Percentiles rank a stretch among this genome's conserved stretches.
Conservation (phyloP, 2,113 vertebrate genomes). For the Corapipo altera region DNA sequence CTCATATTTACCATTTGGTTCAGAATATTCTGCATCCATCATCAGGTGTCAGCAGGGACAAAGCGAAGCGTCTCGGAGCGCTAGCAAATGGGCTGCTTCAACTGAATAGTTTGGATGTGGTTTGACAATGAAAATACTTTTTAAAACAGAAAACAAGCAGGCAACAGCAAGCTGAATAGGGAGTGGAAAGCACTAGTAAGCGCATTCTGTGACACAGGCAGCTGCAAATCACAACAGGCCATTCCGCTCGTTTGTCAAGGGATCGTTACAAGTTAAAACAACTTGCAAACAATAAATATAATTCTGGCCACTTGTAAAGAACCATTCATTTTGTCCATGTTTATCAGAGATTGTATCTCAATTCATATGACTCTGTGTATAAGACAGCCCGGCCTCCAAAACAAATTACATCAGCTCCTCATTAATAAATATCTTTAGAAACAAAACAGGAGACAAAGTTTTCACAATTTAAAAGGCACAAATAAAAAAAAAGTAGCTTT, state of each 20-base stretch:
- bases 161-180: constrained; percentile 35
- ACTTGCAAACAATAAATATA: not conserved
- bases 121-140: constrained; percentile 56
- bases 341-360: constrained; percentile 1
- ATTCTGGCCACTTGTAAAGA: not conserved
- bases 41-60: not conserved
- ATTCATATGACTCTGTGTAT: not conserved
- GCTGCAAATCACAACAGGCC: constrained; percentile 27
- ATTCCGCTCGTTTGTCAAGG: not conserved
- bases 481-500: not conserved
- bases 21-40: constrained; percentile 46
- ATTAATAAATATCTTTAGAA: not conserved
- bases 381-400: not conserved
- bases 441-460: not conserved
- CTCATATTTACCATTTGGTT: constrained; percentile 21
- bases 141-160: constrained; percentile 50
- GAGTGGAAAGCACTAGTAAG: constrained; percentile 54
- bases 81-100: not conserved
- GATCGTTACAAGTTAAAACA: not conserved
- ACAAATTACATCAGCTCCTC: not conserved
- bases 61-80: constrained; percentile 9
- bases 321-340: not conserved
- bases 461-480: not conserved
- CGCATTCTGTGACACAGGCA: not conserved
- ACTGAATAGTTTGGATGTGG: not conserved